Conservation (phyloP, 2,888 invertebrate species). For the Agrenia bidenticulata region DNA sequence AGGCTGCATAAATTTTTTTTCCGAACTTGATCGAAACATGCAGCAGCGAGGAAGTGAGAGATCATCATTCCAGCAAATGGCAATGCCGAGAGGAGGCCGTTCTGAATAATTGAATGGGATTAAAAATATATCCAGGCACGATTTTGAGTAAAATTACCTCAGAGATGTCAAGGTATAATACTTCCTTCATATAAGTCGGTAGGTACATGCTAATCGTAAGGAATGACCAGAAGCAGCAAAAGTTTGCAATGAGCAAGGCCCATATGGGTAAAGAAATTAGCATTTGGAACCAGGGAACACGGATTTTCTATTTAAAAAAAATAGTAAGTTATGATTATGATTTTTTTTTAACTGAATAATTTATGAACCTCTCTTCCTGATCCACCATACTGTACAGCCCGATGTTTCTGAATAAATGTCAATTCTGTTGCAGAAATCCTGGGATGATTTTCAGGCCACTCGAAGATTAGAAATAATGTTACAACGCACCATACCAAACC, state of each 20-base stretch:
- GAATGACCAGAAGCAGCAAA: constrained; percentile 59
- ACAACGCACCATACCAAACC: constrained; percentile 59
- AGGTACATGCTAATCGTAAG: constrained; percentile 56
- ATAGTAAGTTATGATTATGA: constrained; percentile 12
- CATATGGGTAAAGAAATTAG: constrained; percentile 58
- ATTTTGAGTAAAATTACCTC: constrained; percentile 53
- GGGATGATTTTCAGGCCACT: constrained; percentile 61
- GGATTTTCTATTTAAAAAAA: constrained; percentile 52
- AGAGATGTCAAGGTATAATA: constrained; percentile 57
- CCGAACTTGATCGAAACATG: constrained; percentile 53
- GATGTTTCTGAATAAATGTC: constrained; percentile 50
- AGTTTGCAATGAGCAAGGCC: constrained; percentile 59
- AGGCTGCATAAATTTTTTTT: constrained; percentile 51
- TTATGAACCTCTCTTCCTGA: constrained; percentile 25
- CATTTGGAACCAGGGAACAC: constrained; percentile 59
- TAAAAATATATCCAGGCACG: constrained; percentile 13
- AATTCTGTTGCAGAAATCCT: constrained; percentile 58
- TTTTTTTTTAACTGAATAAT: not conserved
- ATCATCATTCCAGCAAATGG: constrained; percentile 55
- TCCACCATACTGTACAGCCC: constrained; percentile 44
- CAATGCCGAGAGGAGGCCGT: constrained; percentile 55
- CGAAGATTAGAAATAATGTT: constrained; percentile 60
- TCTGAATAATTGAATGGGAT: constrained; percentile 47
- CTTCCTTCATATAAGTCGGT: constrained; percentile 58
- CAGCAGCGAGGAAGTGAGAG: constrained; percentile 53